Base-by-base conservation (phyloP, 2,113 vertebrate species). In the Tetraodon nigroviridis region DNA sequence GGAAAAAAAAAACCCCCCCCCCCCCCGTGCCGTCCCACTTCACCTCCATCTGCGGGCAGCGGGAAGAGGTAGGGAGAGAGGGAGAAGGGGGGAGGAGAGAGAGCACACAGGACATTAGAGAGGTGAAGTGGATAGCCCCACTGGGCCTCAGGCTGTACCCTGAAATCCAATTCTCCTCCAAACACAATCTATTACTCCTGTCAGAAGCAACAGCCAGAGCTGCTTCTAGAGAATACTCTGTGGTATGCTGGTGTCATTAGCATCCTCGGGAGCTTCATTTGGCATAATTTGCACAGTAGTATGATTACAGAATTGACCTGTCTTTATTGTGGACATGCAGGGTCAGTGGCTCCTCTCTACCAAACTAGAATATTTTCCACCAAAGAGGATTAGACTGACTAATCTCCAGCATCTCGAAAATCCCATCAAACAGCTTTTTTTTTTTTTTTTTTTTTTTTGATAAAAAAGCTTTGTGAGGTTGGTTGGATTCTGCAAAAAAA, bases 41-140 rank as follows among this genome's bases (percentile, higher is more conserved):
- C 88, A 91, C 90, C 90, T 88, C 90, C 90, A 67, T 92, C 90
- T 92, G 87, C 87, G 77, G 77, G 89, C 87, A 77, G 80, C 71
- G 24, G 52, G 40, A 61, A 71, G 76, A 85, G 74, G 75, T 65
- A 66, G 64, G 17, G 44, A 7, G 46, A 18, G 3, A 4, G 32
- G 32, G 32, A 12, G 8, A 22, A 20, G 62, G 60, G 53, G 55
- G 29, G 72, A 73, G 79, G 67, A 65, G 68, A 84, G 71, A 84
- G 74, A 85, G 81, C 78, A 87, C 81, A 87, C 75, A 73, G 70
- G 70, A 80, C 61, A 76, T 90, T 90, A 90, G 76, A 75, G 70
- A 69, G 84, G 73, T 85, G 76, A 86, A 84, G 76, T 70, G 64
- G 76, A 86, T 84, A 83, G 84, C 80, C 76, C 78, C 73, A 6